phyloP scores from a whole-genome alignment of 2,113 vertebrate species.

The Vidua chalybeata region DNA sequence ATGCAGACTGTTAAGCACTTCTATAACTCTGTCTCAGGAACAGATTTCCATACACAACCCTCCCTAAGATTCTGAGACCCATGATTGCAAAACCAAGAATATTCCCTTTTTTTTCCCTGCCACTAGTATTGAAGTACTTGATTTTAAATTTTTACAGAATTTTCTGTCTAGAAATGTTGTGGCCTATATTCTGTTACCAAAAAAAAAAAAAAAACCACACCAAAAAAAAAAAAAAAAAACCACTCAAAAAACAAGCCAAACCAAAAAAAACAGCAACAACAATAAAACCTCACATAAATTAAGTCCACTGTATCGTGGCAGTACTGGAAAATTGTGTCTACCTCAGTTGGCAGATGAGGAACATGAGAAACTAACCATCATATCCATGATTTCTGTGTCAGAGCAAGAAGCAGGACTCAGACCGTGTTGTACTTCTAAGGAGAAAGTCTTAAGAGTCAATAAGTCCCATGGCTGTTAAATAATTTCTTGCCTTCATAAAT shows the following conservation, averaged over 20 bases:
- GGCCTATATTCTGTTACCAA: not conserved
- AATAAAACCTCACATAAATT: not conserved
- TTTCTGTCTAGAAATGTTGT: not conserved
- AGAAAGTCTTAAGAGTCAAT: not conserved
- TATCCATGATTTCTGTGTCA: not conserved
- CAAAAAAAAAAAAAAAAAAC: not conserved
- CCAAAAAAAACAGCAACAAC: not conserved
- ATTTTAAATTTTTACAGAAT: not conserved
- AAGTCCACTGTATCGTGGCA: not conserved
- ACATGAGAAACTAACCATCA: not conserved
- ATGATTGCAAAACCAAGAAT: not conserved
- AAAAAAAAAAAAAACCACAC: not conserved
- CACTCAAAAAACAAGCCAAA: not conserved
- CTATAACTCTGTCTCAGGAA: not conserved
- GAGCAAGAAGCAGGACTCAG: not conserved
- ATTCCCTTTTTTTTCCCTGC: not conserved
- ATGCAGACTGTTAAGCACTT: not conserved
- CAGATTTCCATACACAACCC: not conserved
- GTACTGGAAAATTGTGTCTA: not conserved
- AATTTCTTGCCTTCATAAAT: slow-evolving; percentile 31
- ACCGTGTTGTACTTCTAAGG: not conserved
- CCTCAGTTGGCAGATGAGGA: not conserved
- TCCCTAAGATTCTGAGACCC: not conserved
- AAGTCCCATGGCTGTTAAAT: slow-evolving; percentile 10
- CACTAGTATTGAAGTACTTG: not conserved